Evolutionary conservation across 2,797 vertebrate species (phyloP).

Genomic region (Rhinatrema bivittatum): DNA sequence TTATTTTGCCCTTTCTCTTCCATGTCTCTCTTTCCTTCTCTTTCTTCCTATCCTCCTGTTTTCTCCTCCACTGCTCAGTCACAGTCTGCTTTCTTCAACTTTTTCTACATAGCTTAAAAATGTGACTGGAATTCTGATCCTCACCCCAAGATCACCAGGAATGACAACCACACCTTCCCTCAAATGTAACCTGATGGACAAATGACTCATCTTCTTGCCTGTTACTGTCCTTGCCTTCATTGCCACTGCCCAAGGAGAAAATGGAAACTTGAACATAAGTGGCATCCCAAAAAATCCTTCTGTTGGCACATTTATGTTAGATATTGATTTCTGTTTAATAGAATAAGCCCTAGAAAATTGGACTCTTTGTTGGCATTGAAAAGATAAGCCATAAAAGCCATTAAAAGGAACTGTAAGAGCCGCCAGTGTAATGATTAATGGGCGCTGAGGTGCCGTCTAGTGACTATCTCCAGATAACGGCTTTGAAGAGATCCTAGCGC

Average conservation of each 20-base stretch:
- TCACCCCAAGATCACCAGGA: too few species aligned
- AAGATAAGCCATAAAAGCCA: slow-evolving; percentile 65
- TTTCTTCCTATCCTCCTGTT: too few species aligned
- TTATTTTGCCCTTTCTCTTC: too few species aligned
- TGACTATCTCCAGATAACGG: slow-evolving; percentile 62
- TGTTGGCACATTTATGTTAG: slow-evolving; percentile 55
- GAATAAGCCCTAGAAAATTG: slow-evolving; percentile 59
- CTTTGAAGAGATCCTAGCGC: slow-evolving; percentile 60
- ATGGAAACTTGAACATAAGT: slow-evolving; percentile 17
- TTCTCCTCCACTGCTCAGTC: too few species aligned
- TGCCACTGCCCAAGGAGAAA: slow-evolving; percentile 7
- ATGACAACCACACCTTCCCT: not conserved
- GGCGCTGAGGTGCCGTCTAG: slow-evolving; percentile 45
- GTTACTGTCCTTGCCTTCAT: too few species aligned
- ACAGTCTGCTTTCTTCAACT: too few species aligned
- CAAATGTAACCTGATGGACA: too few species aligned
- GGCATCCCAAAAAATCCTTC: slow-evolving; percentile 42
- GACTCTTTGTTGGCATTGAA: slow-evolving; percentile 56
- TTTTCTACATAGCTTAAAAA: too few species aligned
- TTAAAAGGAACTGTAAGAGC: slow-evolving; percentile 59
- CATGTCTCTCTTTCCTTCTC: too few species aligned
- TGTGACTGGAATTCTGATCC: too few species aligned
- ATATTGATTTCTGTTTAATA: slow-evolving; percentile 67
- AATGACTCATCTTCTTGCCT: not conserved
- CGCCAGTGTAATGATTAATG: slow-evolving; percentile 58